Base-by-base conservation (phyloP, 2,888 invertebrate species). In the Acanthosepion lycidas region DNA sequence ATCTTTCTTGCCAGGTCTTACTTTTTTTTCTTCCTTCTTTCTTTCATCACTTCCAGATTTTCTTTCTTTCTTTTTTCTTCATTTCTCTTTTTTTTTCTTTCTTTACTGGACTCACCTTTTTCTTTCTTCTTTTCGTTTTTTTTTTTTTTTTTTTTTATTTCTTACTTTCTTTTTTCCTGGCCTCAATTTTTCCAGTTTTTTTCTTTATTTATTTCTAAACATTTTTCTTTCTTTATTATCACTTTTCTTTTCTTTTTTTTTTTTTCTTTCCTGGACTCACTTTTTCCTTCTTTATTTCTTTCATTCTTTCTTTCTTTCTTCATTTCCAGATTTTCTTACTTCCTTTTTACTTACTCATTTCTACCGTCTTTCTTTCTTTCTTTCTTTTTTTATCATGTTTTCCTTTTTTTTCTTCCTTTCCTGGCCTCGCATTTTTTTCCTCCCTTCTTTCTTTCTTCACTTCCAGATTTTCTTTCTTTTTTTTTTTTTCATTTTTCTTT, bases 121-220 rank as follows among this genome's bases (percentile, higher is more conserved):
- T 26, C 26, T 26, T 64, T 5, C 20, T 26, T 23, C 26, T 26
- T 26, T 26, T 28, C 8, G 26, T 28, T 8, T 28, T 59, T 23
- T 20, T 59, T 26, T 15, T 20, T 15, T 26, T 20, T 20, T 26
- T 6, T 26, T 1, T 1, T 5, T 59, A 23, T 28, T n/a, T n/a
- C 26, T 78, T 6, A 6, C 78, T n/a, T 8, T 78, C 6, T 78
- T n/a, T 9, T 55, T 15, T 20, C 15, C 20, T 18, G 20, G 15
- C 15, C 20, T 55, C 20, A 15, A 18, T 55, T 18, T 20, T 55
- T 55, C 15, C 15, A 8, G 28, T 9, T 6, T 28, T 28, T 78
- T 78, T 9, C 0, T n/a, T 78, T 9, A 6, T 12, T 12, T 1
- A 8, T 0, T 26, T 8, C 5, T 28, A 8, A 1, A 26, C 3